A percentile compares a stretch with the other conserved stretches of the same genome.
These are phyloP conservation scores for Columba livia DNA, from an alignment of 2,113 vertebrate species.

Conservation along the genomic window DNA sequence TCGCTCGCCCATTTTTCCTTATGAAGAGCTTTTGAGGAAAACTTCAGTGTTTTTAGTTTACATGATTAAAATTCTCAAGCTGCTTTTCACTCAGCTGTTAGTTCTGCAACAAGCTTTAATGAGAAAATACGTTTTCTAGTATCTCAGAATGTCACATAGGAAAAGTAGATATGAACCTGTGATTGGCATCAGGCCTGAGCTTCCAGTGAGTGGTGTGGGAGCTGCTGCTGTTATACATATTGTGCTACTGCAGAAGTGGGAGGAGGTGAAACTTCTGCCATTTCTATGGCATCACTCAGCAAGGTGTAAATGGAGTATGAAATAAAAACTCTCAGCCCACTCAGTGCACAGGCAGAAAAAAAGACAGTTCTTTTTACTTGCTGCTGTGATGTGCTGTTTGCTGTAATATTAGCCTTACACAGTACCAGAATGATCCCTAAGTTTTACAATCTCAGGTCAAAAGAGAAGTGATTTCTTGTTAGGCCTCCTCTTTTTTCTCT, in stretches of 20 bases:
- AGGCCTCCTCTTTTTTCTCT: not conserved
- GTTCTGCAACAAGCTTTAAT: slow-evolving; percentile 47
- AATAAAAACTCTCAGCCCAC: slow-evolving; percentile 74
- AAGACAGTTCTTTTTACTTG: slow-evolving; percentile 51
- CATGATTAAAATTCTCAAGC: not conserved
- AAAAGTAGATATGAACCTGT: slow-evolving; percentile 29
- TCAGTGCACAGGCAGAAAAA: slow-evolving; percentile 57
- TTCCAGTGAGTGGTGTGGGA: slow-evolving; percentile 55
- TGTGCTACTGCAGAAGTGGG: slow-evolving; percentile 55
- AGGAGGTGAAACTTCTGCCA: slow-evolving; percentile 68
- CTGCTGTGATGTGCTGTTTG: slow-evolving; percentile 66
- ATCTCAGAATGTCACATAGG: slow-evolving; percentile 11
- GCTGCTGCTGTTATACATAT: slow-evolving; percentile 41
- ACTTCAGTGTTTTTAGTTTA: slow-evolving; percentile 3
- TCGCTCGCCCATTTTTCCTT: slow-evolving; percentile 29
- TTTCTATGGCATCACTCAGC: slow-evolving; percentile 70
- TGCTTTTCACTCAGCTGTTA: slow-evolving; percentile 32
- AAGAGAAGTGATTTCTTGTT: slow-evolving; percentile 43
- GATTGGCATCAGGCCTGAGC: not conserved
- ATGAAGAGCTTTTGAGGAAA: slow-evolving; percentile 49
- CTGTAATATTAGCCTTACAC: slow-evolving; percentile 55
- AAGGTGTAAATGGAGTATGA: slow-evolving; percentile 80
- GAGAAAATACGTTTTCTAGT: slow-evolving; percentile 25
- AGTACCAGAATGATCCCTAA: slow-evolving; percentile 27
- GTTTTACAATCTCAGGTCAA: slow-evolving; percentile 56